Base-by-base conservation (phyloP, 2,113 vertebrate genomes). In the Tyto alba region DNA sequence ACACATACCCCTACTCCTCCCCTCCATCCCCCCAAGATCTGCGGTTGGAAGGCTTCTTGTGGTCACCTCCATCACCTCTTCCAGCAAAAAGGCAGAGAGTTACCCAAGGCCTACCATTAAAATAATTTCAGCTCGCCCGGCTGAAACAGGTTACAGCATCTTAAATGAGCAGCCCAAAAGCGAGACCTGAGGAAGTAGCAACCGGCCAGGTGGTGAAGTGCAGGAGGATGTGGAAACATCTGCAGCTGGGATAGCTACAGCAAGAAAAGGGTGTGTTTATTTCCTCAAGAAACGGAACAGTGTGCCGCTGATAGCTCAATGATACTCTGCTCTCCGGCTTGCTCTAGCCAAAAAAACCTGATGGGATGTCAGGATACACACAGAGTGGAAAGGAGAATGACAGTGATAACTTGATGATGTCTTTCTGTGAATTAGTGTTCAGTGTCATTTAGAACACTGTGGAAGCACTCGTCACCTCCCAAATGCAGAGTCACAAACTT, bases 361-460 rank as follows among this genome's bases (percentile, higher is more conserved):
- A 14, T 53, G 11, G 82, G 30, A 38, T 45, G 8, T 57, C 53
- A 68, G 57, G 30, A 76, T 36, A n/a, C 43, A 34, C 16, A 47
- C 3, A 60, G 23, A 64, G 19, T 19, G 12, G 45, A 68, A 74
- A 45, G 47, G 45, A 83, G 50, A 94, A 38, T 21, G 10, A 79
- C 25, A 41, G 3, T 17, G 22, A 16, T 56, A 88, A 80, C 16
- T 59, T 2, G 21, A 41, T 11, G 17, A 53, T 38, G 4, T 62
- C 52, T 50, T 86, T 71, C 47, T 30, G 10, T 63, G 73, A 62
- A 74, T 60, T 50, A 56, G 30, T 7, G 21, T 38, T 15, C 43
- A 57, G 62, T 34, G 16, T 52, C 21, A 66, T 0, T 1, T 5
- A 57, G 41, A 55, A 82, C 23, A 55, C 19, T 0, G 3, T 14